A percentile compares a stretch with the other conserved stretches of the same genome.
These are phyloP conservation scores for Xiphophorus birchmanni DNA, from an alignment of 2,797 vertebrate species.

Conservation along the genomic window DNA sequence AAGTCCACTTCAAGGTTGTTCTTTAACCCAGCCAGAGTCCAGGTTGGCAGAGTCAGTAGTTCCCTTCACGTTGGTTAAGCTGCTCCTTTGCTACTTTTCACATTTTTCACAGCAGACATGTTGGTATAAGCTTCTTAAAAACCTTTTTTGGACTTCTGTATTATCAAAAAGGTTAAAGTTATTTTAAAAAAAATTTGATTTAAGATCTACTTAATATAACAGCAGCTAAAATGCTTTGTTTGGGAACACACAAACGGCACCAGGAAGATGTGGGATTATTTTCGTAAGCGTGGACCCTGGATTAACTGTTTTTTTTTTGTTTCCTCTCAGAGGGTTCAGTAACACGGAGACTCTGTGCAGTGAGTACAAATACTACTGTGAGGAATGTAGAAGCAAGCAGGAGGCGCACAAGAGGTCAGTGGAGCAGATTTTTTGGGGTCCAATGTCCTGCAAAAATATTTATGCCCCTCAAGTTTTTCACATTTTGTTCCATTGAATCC, in stretches of 20 bases:
- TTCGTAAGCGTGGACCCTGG: not conserved
- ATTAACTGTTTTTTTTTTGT: conserved; percentile 14
- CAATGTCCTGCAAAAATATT: not conserved
- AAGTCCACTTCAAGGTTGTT: not conserved
- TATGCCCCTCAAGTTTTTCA: not conserved
- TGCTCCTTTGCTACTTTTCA: not conserved
- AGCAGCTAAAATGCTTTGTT: not conserved
- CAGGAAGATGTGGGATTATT: not conserved
- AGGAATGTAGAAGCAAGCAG: conserved; percentile 98
- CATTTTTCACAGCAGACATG: not conserved
- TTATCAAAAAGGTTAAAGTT: not conserved
- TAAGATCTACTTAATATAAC: not conserved
- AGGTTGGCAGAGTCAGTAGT: not conserved
- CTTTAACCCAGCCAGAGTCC: not conserved
- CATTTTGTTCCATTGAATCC: not conserved
- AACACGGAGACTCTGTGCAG: conserved; percentile 98
- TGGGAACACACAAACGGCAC: not conserved
- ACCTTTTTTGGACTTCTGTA: not conserved
- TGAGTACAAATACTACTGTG: conserved; percentile 99
- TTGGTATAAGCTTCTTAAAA: not conserved
- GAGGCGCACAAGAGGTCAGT: conserved; percentile 96
- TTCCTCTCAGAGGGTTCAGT: conserved; percentile 91
- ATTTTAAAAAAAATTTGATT: not conserved
- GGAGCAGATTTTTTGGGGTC: not conserved
- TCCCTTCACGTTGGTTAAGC: not conserved